These are phyloP conservation scores for Anticlea derivata DNA, from an alignment of 2,888 invertebrate genomes.

Conservation along the genomic window DNA sequence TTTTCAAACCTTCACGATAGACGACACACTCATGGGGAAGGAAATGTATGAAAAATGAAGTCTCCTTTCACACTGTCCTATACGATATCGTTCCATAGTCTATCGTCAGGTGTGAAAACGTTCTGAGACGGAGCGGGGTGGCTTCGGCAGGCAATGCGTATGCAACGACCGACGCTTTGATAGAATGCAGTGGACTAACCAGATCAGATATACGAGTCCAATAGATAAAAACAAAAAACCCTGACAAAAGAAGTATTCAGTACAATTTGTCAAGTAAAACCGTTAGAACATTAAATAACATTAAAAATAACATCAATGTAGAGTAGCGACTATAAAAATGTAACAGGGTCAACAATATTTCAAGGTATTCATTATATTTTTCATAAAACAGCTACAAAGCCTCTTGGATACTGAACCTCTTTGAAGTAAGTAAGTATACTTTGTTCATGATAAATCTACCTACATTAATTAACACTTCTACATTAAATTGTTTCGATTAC, in stretches of 20 bases:
- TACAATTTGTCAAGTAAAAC: conserved; percentile 55
- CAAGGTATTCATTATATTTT: conserved; percentile 41
- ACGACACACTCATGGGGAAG: no score
- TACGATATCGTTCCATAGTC: no score
- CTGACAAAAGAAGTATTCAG: conserved; percentile 53
- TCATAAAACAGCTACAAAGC: conserved; percentile 27
- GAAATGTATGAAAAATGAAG: no score
- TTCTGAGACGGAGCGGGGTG: no score
- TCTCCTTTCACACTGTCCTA: no score
- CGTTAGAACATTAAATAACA: conserved; percentile 54
- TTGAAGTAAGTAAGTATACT: conserved; percentile 19
- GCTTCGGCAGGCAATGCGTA: no score
- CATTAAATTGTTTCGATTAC: conserved; percentile 19
- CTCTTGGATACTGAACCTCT: conserved; percentile 24
- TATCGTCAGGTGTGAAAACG: no score
- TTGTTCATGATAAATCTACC: conserved; percentile 20
- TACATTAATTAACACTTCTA: conserved; percentile 19
- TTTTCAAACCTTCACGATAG: not conserved
- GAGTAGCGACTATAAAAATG: conserved; percentile 42
- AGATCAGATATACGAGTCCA: conserved; percentile 29
- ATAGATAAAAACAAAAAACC: conserved; percentile 42
- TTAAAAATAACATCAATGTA: conserved; percentile 49
- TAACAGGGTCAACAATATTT: conserved; percentile 45
- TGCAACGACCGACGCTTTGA: conserved; percentile 4
- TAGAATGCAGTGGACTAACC: not conserved